phyloP scores from a whole-genome alignment of 2,888 invertebrate genomes.

The Spilosoma lubricipeda region DNA sequence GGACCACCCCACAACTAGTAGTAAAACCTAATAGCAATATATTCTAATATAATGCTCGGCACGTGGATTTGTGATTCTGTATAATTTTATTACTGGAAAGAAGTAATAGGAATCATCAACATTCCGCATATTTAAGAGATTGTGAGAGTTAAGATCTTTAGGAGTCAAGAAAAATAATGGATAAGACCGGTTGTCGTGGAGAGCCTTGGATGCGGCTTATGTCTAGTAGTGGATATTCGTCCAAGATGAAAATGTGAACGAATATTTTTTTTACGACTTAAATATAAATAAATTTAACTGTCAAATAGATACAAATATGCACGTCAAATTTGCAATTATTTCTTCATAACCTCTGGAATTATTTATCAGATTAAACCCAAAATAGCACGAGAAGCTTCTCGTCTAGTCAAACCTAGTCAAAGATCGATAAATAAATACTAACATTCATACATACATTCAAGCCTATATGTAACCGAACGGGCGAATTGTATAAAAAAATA shows the following conservation, averaged over 20 bases:
- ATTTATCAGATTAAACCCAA: background rate
- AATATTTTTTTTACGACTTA: too few relatives aligned
- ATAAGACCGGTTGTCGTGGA: background rate
- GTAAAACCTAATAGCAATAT: constrained; percentile 14
- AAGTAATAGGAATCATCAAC: background rate
- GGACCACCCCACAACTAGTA: constrained; percentile 1
- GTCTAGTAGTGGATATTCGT: too few relatives aligned
- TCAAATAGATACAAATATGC: too few relatives aligned
- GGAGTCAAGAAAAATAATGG: too few relatives aligned
- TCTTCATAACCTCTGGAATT: background rate
- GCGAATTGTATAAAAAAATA: too few relatives aligned
- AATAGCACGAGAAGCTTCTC: background rate
- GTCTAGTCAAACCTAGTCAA: too few relatives aligned
- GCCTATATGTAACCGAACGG: too few relatives aligned
- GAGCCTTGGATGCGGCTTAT: too few relatives aligned
- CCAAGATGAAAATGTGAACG: too few relatives aligned
- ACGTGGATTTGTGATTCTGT: constrained; percentile 18
- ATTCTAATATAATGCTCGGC: constrained; percentile 13
- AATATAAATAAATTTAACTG: too few relatives aligned
- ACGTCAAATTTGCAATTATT: background rate
- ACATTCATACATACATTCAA: too few relatives aligned
- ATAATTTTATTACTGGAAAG: constrained; percentile 18
- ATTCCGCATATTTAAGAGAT: background rate
- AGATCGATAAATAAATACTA: too few relatives aligned
- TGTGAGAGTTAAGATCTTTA: background rate